Evolutionary conservation across 1,140 invertebrate species (phyloP).

Genomic region (Drosophila parabipectinata): DNA sequence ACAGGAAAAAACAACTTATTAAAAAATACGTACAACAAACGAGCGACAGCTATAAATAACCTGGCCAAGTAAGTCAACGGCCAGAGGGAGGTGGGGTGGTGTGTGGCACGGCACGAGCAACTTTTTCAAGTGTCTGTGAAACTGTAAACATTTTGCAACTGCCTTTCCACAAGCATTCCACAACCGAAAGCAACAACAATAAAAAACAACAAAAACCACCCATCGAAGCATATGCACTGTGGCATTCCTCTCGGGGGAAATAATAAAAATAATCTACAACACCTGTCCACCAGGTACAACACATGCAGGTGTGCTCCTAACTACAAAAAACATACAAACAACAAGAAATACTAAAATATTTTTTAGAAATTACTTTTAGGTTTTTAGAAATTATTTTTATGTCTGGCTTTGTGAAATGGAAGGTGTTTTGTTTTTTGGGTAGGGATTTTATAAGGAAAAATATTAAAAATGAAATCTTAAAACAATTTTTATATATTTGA

Average conservation of each 20-base stretch:
- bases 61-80: slow-evolving; percentile 4
- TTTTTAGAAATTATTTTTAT: no score
- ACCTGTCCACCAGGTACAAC: background rate
- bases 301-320: no score
- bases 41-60: slow-evolving; percentile 77
- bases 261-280: background rate
- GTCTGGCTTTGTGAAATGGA: no score
- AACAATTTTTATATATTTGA: no score
- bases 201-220: background rate
- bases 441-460: no score
- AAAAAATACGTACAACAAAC: slow-evolving; percentile 66
- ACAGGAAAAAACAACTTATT: slow-evolving; percentile 74
- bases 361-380: no score
- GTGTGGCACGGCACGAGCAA: background rate
- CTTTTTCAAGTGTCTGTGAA: slow-evolving; percentile 61
- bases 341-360: background rate
- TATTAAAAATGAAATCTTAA: no score
- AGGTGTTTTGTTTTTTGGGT: no score
- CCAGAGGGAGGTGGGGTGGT: background rate
- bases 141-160: slow-evolving; percentile 54
- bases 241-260: slow-evolving; percentile 12
- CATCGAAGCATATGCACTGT: slow-evolving; percentile 37
- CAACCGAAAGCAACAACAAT: background rate
- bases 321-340: background rate
- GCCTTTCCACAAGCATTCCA: slow-evolving; percentile 13